These are phyloP conservation scores for Philotrypesis tridentata DNA, from an alignment of 1,140 invertebrate species.

Conservation along the genomic window DNA sequence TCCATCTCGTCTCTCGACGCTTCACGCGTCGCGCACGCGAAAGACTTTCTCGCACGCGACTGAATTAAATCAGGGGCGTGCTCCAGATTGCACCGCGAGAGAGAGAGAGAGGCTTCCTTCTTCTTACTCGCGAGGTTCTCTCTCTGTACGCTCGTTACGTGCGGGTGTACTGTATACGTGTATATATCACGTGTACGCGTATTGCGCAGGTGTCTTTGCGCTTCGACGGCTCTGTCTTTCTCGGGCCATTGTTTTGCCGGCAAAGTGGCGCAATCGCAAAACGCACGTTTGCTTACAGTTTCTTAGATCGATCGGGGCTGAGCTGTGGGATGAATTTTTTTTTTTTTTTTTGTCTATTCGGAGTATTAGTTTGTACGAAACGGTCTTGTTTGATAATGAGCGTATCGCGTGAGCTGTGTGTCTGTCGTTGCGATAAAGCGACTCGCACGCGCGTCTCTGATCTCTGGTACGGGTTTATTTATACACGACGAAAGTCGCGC, in stretches of 20 bases:
- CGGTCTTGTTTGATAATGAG: not conserved
- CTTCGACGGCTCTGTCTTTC: not conserved
- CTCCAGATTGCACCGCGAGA: slow-evolving; percentile 27
- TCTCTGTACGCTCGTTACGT: too few relatives aligned
- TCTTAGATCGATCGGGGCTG: too few relatives aligned
- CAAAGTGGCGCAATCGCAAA: not conserved
- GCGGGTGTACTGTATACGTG: too few relatives aligned
- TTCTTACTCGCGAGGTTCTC: not conserved
- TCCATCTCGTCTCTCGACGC: too few relatives aligned
- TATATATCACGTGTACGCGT: not conserved
- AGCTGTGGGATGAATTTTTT: too few relatives aligned
- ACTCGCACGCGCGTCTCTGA: too few relatives aligned
- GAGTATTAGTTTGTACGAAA: not conserved
- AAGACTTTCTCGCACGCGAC: slow-evolving; percentile 17
- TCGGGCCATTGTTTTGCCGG: not conserved
- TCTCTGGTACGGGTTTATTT: not conserved
- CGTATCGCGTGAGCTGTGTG: not conserved
- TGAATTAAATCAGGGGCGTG: slow-evolving; percentile 32
- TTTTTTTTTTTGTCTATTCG: too few relatives aligned
- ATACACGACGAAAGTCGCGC: not conserved
- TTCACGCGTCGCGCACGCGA: not conserved
- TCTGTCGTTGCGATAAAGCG: not conserved
- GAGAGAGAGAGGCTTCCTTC: not conserved
- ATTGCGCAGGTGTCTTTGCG: not conserved
- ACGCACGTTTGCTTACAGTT: too few relatives aligned